Percentiles rank a stretch among this genome's conserved stretches.
These are phyloP conservation scores for Lycia hirtaria DNA, from an alignment of 2,888 invertebrate species.

Conservation along the genomic window DNA sequence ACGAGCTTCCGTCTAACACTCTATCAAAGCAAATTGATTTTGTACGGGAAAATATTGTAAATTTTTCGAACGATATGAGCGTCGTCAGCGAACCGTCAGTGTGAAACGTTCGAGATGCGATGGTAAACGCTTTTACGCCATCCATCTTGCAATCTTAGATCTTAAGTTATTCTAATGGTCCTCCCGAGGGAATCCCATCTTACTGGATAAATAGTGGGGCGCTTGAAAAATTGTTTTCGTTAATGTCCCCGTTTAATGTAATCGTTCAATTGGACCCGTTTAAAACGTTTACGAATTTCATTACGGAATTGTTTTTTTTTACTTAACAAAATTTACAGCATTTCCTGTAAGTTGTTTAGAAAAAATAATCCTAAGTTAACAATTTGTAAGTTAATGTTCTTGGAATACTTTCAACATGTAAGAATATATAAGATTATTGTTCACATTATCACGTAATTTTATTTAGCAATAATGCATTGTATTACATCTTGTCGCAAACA, in stretches of 20 bases:
- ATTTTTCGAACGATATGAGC: conserved; percentile 59
- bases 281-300: conserved; percentile 10
- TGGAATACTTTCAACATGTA: too few species aligned
- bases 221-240: conserved; percentile 38
- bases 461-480: too few species aligned
- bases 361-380: too few species aligned
- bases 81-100: conserved; percentile 55
- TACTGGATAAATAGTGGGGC: conserved; percentile 34
- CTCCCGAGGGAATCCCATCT: conserved; percentile 35
- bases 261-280: conserved; percentile 19
- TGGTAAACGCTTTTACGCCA: conserved; percentile 46
- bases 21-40: conserved; percentile 76
- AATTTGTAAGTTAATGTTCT: too few species aligned
- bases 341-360: too few species aligned
- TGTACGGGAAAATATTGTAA: conserved; percentile 72
- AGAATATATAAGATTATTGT: too few species aligned
- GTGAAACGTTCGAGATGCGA: conserved; percentile 45
- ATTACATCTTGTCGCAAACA: too few species aligned
- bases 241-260: conserved; percentile 26
- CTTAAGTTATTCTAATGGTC: conserved; percentile 41
- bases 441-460: too few species aligned
- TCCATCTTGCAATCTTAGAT: conserved; percentile 45
- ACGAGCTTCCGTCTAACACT: conserved; percentile 62
- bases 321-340: neutral
- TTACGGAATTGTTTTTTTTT: conserved; percentile 2